Percentiles rank a stretch among this genome's conserved stretches.
Evolutionary conservation across 2,113 vertebrate species (phyloP).

Genomic region (Hirundichthys speculiger): DNA sequence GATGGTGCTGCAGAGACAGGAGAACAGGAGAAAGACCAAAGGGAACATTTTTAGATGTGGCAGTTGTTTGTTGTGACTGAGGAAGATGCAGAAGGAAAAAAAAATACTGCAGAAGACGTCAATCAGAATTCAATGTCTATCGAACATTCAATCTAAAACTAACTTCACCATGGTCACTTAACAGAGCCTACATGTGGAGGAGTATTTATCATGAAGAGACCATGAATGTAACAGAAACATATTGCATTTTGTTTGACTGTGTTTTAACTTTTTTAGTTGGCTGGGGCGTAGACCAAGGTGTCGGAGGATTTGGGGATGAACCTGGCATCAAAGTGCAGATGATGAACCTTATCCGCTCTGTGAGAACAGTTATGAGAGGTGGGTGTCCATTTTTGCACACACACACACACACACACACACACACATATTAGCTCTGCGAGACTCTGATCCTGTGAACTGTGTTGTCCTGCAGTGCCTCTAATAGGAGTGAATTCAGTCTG

Average conservation of each 20-base stretch:
- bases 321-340: constrained; percentile 96
- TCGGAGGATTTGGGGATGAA: constrained; percentile 96
- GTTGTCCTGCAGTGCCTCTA: constrained; percentile 86
- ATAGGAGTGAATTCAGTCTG: constrained; percentile 92
- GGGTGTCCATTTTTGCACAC: background rate
- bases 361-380: constrained; percentile 98
- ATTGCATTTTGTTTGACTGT: background rate
- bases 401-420: background rate
- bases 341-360: constrained; percentile 92
- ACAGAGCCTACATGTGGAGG: no score
- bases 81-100: no score
- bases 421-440: background rate
- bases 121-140: no score
- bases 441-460: background rate
- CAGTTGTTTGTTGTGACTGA: no score
- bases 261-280: constrained; percentile 79
- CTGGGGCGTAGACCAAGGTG: constrained; percentile 94
- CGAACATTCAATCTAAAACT: no score
- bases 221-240: background rate
- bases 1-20: no score
- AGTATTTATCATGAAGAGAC: background rate
- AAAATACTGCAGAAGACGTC: no score
- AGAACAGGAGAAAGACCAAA: no score
- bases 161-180: no score
- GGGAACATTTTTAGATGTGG: no score